These are phyloP conservation scores for Agrotis ipsilon DNA, from an alignment of 2,888 invertebrate genomes.

Conservation along the genomic window DNA sequence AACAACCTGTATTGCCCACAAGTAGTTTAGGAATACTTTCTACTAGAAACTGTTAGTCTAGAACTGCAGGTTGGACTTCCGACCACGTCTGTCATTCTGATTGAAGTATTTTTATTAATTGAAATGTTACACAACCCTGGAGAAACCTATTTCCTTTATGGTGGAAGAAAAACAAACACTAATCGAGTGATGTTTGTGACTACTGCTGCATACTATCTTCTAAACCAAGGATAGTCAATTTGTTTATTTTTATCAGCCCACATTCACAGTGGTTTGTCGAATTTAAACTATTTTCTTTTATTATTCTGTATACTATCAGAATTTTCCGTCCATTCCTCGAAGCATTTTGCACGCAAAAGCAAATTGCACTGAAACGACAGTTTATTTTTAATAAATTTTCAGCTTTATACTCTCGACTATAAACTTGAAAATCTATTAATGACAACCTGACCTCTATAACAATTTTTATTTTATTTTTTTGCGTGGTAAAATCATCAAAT, in stretches of 20 bases:
- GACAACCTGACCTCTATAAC: too few species aligned
- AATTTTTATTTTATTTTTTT: too few species aligned
- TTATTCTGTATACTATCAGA: not conserved
- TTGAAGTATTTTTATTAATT: conserved; percentile 47
- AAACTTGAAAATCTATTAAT: too few species aligned
- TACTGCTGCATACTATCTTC: not conserved
- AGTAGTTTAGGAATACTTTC: conserved; percentile 48
- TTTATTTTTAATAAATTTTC: too few species aligned
- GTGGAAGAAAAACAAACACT: not conserved
- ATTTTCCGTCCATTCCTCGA: not conserved
- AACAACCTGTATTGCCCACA: conserved; percentile 10
- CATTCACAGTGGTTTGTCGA: not conserved
- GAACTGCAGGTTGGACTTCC: conserved; percentile 44
- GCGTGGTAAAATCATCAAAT: too few species aligned
- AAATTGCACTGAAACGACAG: too few species aligned
- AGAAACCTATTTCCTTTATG: conserved; percentile 1
- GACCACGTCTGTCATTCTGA: conserved; percentile 47
- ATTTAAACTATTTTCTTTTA: not conserved
- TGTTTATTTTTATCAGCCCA: too few species aligned
- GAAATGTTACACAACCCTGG: conserved; percentile 40
- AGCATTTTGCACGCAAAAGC: too few species aligned
- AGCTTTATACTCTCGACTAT: too few species aligned
- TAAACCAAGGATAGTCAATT: not conserved
- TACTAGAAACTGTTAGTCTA: conserved; percentile 45
- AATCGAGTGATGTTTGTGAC: too few species aligned